Conservation (phyloP, 2,888 invertebrate species). For the Alviniconcha strummeri region DNA sequence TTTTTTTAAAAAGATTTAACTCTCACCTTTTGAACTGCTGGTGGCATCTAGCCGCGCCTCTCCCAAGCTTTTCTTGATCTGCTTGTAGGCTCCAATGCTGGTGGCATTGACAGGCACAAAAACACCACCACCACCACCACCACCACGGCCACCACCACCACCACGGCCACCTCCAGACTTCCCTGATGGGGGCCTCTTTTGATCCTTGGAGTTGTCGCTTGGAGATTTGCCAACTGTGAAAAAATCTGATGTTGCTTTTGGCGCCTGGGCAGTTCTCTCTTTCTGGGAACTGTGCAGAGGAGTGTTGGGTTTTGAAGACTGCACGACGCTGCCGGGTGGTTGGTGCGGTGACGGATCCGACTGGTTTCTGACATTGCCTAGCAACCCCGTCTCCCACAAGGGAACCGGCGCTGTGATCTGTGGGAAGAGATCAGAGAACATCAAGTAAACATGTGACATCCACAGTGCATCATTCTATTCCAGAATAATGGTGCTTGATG, state of each 20-base stretch:
- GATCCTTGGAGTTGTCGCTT: background rate
- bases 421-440: too few relatives aligned
- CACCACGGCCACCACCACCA: conserved; percentile 22
- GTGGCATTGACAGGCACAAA: conserved; percentile 53
- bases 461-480: too few relatives aligned
- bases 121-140: conserved; percentile 1
- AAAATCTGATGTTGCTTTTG: background rate
- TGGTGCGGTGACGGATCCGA: background rate
- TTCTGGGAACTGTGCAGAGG: background rate
- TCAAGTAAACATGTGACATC: too few relatives aligned
- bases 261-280: background rate
- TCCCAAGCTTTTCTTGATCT: conserved; percentile 54
- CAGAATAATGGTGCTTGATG: too few relatives aligned
- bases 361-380: background rate
- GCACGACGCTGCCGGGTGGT: background rate
- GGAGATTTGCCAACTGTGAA: conserved; percentile 18
- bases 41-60: background rate
- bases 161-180: conserved; percentile 2
- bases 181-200: conserved; percentile 9
- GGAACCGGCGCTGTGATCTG: conserved; percentile 18
- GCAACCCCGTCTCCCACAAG: background rate
- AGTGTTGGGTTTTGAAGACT: background rate
- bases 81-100: conserved; percentile 61
- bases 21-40: background rate
- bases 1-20: too few relatives aligned